A percentile compares a stretch with the other conserved stretches of the same genome.
phyloP scores from a whole-genome alignment of 2,888 invertebrate genomes.

The Rhynchonema sp. region DNA sequence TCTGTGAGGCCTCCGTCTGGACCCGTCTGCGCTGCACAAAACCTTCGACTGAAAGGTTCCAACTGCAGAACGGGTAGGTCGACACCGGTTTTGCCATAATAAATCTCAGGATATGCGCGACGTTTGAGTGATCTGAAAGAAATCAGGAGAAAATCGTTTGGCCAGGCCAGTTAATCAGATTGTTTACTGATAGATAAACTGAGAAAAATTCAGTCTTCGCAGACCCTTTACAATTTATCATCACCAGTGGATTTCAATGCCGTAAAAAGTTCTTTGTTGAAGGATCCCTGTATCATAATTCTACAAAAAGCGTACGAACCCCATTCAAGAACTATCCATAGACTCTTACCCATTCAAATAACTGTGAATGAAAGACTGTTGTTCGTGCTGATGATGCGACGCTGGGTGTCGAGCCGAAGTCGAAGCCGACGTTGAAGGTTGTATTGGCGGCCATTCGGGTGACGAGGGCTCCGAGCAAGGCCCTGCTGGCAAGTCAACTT shows the following conservation, averaged over 20 bases:
- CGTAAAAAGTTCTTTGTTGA: no score
- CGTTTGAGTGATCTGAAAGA: conserved; percentile 6
- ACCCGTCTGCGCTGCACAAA: conserved; percentile 55
- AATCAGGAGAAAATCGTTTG: neutral
- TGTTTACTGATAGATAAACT: no score
- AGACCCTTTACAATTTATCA: no score
- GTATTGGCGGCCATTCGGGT: neutral
- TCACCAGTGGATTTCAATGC: no score
- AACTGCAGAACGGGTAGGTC: conserved; percentile 43
- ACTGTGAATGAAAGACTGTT: conserved; percentile 2
- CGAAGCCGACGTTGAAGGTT: neutral
- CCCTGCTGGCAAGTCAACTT: neutral
- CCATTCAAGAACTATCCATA: no score
- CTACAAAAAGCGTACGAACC: no score
- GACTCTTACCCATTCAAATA: conserved; percentile 5
- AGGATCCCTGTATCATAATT: no score
- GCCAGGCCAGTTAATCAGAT: neutral
- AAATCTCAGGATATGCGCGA: conserved; percentile 37
- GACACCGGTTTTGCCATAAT: conserved; percentile 49
- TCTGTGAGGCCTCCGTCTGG: conserved; percentile 59
- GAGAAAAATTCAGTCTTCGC: no score
- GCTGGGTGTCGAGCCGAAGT: neutral
- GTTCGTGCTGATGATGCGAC: neutral
- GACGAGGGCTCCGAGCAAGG: neutral
- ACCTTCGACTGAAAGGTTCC: conserved; percentile 32